Conservation (phyloP, 2,113 vertebrate genomes). For the Hyaena hyaena region DNA sequence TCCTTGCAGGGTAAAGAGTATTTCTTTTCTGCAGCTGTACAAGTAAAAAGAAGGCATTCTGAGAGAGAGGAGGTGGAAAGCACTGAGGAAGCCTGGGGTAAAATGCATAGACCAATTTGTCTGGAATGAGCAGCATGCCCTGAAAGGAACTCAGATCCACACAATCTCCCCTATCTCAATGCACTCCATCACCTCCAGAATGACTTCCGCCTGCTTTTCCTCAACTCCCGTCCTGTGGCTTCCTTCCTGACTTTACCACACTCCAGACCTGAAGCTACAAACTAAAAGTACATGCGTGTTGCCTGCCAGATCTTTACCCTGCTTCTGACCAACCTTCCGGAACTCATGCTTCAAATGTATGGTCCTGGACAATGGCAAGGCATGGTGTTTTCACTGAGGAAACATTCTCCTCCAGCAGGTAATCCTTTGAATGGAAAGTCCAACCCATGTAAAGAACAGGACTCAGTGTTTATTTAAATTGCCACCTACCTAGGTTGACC, state of each 20-base stretch:
- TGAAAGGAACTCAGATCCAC: neutral
- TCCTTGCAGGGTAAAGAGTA: neutral
- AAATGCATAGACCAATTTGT: neutral
- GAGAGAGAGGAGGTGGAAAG: neutral
- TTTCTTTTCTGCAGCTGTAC: neutral
- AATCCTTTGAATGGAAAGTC: neutral
- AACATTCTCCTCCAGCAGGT: neutral
- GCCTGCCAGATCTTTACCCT: neutral
- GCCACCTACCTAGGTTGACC: neutral
- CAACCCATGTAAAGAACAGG: neutral
- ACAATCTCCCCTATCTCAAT: neutral
- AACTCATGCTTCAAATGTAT: neutral
- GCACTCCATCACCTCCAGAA: rapidly evolving
- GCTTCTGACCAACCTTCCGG: neutral
- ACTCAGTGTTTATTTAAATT: neutral
- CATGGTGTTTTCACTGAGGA: neutral
- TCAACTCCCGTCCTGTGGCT: neutral
- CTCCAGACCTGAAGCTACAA: neutral
- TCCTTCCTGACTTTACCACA: neutral
- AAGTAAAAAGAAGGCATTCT: neutral
- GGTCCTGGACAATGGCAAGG: neutral
- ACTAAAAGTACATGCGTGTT: neutral
- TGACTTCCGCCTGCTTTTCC: neutral
- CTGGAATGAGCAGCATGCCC: neutral
- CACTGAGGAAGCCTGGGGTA: neutral